A percentile compares a stretch with the other conserved stretches of the same genome.
phyloP scores from a whole-genome alignment of 92 coral and sea anemone genomes.

The Diadumene lineata region DNA sequence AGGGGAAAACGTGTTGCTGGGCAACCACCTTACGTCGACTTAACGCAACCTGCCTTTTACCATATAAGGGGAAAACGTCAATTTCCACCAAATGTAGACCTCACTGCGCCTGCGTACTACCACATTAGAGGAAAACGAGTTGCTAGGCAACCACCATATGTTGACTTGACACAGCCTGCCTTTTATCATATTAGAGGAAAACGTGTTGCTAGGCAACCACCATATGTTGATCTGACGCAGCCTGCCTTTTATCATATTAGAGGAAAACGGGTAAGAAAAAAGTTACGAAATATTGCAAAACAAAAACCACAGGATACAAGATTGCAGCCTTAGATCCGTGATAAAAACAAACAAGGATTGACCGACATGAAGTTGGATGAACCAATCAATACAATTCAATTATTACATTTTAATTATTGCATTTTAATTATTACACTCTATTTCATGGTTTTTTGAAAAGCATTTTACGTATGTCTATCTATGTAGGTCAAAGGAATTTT shows the following conservation, averaged over 20 bases:
- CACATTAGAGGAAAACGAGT: conserved; percentile 43
- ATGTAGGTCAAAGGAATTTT: too few species aligned
- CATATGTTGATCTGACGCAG: conserved; percentile 22
- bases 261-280: conserved; percentile 33
- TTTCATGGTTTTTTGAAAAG: too few species aligned
- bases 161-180: conserved; percentile 37
- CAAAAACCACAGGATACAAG: not conserved
- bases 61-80: conserved; percentile 43
- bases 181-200: conserved; percentile 44
- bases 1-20: conserved; percentile 27
- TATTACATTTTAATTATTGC: too few species aligned
- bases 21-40: conserved; percentile 23
- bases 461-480: too few species aligned
- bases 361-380: too few species aligned
- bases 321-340: too few species aligned
- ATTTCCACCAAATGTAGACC: conserved; percentile 36
- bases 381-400: too few species aligned
- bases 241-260: conserved; percentile 42
- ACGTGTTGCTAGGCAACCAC: conserved; percentile 40
- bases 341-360: too few species aligned
- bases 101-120: conserved; percentile 33
- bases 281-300: not conserved
- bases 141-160: conserved; percentile 31
- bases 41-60: conserved; percentile 40
- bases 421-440: too few species aligned